Percentiles rank a stretch among this genome's conserved stretches.
Conservation (phyloP, 1,140 invertebrate species). For the Drosophila nebulosa region DNA sequence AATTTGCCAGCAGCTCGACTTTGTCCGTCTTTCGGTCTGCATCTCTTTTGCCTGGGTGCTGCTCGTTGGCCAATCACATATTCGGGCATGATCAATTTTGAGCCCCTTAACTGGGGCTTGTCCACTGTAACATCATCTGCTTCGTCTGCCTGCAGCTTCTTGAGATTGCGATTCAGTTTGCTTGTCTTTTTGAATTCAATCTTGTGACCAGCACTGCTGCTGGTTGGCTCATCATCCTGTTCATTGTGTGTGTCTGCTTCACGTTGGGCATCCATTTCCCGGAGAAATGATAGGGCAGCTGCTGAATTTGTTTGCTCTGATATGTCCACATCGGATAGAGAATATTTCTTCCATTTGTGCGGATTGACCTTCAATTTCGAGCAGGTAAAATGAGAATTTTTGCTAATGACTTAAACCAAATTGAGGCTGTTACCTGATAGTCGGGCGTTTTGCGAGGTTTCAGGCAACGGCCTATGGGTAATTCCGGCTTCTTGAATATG, state of each 20-base stretch:
- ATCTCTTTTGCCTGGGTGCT: constrained; percentile 76
- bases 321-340: constrained; percentile 88
- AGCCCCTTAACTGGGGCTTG: constrained; percentile 84
- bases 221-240: constrained; percentile 39
- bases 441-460: constrained; percentile 84
- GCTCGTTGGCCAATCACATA: constrained; percentile 88
- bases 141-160: constrained; percentile 72
- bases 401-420: not conserved
- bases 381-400: not conserved
- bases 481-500: constrained; percentile 88
- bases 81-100: constrained; percentile 89
- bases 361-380: constrained; percentile 83
- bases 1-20: constrained; percentile 78
- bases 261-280: constrained; percentile 84
- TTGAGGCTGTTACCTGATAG: constrained; percentile 81
- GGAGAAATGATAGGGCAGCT: constrained; percentile 87
- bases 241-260: constrained; percentile 46
- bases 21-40: constrained; percentile 52
- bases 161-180: constrained; percentile 58
- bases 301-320: constrained; percentile 87
- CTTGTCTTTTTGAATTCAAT: constrained; percentile 82
- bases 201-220: constrained; percentile 57
- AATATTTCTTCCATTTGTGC: constrained; percentile 89
- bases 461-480: constrained; percentile 83
- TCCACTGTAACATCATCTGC: constrained; percentile 61